Percentiles rank a stretch among this genome's conserved stretches.
These are phyloP conservation scores for Tiliacea aurago DNA, from an alignment of 2,888 invertebrate species.

Conservation along the genomic window DNA sequence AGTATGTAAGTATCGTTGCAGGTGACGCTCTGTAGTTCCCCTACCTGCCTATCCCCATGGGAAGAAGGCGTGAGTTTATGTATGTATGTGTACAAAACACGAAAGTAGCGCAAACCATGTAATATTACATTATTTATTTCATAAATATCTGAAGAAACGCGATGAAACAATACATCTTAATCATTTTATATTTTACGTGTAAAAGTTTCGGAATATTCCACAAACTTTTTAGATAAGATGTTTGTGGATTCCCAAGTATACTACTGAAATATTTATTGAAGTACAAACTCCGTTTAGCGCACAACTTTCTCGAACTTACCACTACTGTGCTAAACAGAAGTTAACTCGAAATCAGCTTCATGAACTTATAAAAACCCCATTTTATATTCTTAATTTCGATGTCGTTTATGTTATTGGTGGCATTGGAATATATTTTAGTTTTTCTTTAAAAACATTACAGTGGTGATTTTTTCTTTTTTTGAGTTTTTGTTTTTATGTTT, in stretches of 20 bases:
- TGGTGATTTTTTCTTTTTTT: no score
- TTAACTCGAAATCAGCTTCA: conserved; percentile 44
- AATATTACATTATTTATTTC: conserved; percentile 20
- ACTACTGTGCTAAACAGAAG: conserved; percentile 38
- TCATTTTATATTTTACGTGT: conserved; percentile 42
- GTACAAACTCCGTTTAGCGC: conserved; percentile 59
- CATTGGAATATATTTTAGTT: no score
- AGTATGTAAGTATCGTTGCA: background rate
- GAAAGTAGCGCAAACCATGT: conserved; percentile 14
- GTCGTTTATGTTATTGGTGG: background rate
- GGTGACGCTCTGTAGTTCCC: no score
- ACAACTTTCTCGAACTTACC: conserved; percentile 57
- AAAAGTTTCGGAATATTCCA: conserved; percentile 39
- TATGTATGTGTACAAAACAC: background rate
- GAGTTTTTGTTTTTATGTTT: no score
- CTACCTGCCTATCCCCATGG: no score
- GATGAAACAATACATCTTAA: conserved; percentile 46
- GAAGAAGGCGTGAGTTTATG: background rate
- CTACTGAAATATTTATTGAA: conserved; percentile 62
- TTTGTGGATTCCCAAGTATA: conserved; percentile 55
- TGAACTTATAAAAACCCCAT: conserved; percentile 19
- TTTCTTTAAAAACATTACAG: background rate
- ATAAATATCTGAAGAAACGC: conserved; percentile 12
- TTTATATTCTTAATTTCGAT: conserved; percentile 2
- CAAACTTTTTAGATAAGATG: conserved; percentile 52